Evolutionary conservation across 2,113 vertebrate species (phyloP), one percentile per base, ranked within the genome.

Genomic region (Todiramphus chloris): DNA sequence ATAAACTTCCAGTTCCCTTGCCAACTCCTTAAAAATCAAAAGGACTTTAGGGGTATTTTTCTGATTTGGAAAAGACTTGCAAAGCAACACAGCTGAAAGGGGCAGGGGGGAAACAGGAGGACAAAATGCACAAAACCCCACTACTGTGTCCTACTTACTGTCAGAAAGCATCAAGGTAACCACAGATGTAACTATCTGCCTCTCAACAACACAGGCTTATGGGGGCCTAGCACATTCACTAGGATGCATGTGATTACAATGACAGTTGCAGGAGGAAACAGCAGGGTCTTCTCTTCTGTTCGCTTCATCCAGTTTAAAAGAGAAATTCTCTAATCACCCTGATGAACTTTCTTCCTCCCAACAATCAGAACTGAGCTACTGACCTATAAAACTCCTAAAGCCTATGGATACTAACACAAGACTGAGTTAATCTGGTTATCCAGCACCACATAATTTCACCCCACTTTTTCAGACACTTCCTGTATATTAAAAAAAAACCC

Each of bases 101-200:
- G 3, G 6, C 43, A 46, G 44, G 44, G 5, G 11, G 2, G 11
- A 18, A 58, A 16, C 31, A 58, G 35, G 6, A 63, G 33, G 20
- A 48, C 5, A 8, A 21, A 77, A 67, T 28, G 19, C 39, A 76
- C 7, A 50, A 39, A 80, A 19, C 16, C 14, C 51, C 27, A 50
- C 27, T 48, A 16, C 25, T 12, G 30, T 30, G 25, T 33, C 74
- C 41, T 48, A 3, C 11, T 41, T 70, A 21, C 50, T 39, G 44
- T 30, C 30, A 59, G 33, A 44, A 90, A 14, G n/a, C n/a, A 70
- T 35, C 16, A 48, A 25, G 53, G 30, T 35, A 72, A 39, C 44
- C 39, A 48, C 6, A 33, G 10, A 41, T 2, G 3, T 16, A 44
- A 23, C 18, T 18, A 50, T 3, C 41, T 0, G 1, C 28, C 15